A percentile compares a stretch with the other conserved stretches of the same genome.
Evolutionary conservation across 1,140 invertebrate genomes (phyloP).

Genomic region (Idris sp.): DNA sequence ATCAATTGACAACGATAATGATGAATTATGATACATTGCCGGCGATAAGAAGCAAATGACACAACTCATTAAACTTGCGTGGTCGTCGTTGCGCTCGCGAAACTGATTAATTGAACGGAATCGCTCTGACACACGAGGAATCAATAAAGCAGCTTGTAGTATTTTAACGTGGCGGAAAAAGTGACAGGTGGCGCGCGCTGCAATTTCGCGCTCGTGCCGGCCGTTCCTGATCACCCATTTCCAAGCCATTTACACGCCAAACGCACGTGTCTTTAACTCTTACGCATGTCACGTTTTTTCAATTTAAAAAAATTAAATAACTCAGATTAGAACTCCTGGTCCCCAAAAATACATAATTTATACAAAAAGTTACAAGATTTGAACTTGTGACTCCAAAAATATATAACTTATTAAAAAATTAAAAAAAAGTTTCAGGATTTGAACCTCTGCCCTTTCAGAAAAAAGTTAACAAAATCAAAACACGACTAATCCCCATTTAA

Average conservation of each 20-base stretch:
- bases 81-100: constrained; percentile 16
- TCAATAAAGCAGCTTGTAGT: constrained; percentile 29
- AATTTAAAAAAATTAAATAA: no score
- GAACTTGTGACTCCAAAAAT: no score
- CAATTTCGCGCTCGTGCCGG: constrained; percentile 16
- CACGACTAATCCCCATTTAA: constrained; percentile 34
- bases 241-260: constrained; percentile 27
- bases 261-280: no score
- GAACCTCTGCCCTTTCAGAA: no score
- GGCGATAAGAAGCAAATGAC: constrained; percentile 57
- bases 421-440: no score
- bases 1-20: constrained; percentile 34
- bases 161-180: constrained; percentile 18
- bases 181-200: constrained; percentile 36
- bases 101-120: constrained; percentile 51
- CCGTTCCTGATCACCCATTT: constrained; percentile 10
- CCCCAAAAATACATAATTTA: no score
- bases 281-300: no score
- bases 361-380: no score
- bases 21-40: constrained; percentile 53
- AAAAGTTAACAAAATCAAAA: constrained; percentile 33
- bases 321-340: no score
- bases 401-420: no score
- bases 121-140: constrained; percentile 18
- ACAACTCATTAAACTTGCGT: constrained; percentile 47